A percentile compares a stretch with the other conserved stretches of the same genome.
These are phyloP conservation scores for Styela plicata DNA, from an alignment of 23 tunicate species.

Conservation along the genomic window DNA sequence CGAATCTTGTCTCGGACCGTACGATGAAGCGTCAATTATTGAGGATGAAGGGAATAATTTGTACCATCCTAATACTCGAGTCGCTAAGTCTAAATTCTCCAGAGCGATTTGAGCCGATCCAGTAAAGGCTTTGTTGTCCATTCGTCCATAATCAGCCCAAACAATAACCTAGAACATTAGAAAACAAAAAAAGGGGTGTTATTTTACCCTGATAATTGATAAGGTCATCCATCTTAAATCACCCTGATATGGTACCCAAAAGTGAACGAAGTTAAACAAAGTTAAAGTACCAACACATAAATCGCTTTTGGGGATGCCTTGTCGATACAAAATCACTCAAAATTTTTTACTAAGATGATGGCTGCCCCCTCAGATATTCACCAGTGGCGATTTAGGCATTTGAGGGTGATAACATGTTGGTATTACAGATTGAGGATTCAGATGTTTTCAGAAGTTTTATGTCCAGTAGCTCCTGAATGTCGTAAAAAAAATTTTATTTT, in stretches of 20 bases:
- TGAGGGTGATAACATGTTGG: too few species aligned
- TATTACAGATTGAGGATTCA: too few species aligned
- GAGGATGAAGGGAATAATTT: constrained; percentile 66
- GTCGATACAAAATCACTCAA: too few species aligned
- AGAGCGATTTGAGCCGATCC: constrained; percentile 75
- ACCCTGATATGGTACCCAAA: neutral
- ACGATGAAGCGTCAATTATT: constrained; percentile 38
- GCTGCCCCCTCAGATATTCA: too few species aligned
- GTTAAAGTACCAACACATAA: too few species aligned
- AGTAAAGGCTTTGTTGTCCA: constrained; percentile 87
- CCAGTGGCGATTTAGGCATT: too few species aligned
- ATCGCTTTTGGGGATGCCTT: too few species aligned
- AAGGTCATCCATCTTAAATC: neutral
- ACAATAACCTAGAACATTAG: constrained; percentile 53
- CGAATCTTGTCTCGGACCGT: constrained; percentile 15
- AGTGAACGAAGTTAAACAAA: too few species aligned
- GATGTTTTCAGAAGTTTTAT: too few species aligned
- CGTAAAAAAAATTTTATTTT: too few species aligned
- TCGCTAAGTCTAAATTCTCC: constrained; percentile 44
- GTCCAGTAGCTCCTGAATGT: too few species aligned
- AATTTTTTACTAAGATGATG: too few species aligned
- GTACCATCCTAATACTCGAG: constrained; percentile 56
- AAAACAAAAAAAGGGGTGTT: neutral
- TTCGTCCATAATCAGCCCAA: constrained; percentile 85
- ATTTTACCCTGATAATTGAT: neutral